Percentiles rank a stretch among this genome's conserved stretches.
Evolutionary conservation across 2,797 vertebrate genomes (phyloP).

Genomic region (Orientallactaga sibirica): DNA sequence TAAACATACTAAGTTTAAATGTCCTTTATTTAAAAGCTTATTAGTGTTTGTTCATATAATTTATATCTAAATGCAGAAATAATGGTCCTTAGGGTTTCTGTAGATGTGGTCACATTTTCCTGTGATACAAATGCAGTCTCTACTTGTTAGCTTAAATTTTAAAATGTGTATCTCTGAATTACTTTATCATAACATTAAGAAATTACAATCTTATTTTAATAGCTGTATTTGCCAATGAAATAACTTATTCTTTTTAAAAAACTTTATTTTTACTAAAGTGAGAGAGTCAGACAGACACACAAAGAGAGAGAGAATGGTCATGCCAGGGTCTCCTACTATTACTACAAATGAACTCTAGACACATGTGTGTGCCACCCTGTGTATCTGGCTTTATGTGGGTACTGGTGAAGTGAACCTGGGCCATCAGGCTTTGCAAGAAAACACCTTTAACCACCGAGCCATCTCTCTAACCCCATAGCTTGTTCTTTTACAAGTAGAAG

Average conservation of each 20-base stretch:
- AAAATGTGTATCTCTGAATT: conserved; percentile 37
- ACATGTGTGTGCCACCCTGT: no score
- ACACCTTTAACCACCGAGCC: no score
- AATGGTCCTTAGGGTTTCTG: background rate
- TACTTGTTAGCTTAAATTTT: conserved; percentile 29
- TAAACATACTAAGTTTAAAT: conserved; percentile 14
- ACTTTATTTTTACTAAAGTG: no score
- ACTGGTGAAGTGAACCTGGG: no score
- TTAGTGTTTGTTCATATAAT: conserved; percentile 19
- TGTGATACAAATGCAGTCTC: background rate
- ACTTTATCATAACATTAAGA: background rate
- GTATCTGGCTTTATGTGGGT: no score
- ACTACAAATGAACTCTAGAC: no score
- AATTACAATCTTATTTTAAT: conserved; percentile 57
- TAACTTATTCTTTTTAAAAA: no score
- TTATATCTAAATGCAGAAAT: conserved; percentile 6
- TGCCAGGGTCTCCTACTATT: no score
- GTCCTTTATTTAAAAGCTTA: conserved; percentile 11
- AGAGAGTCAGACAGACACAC: no score
- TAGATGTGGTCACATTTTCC: background rate
- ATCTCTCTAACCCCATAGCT: no score
- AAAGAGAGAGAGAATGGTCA: no score
- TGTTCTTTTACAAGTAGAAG: conserved; percentile 30
- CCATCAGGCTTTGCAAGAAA: no score
- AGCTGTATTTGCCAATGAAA: conserved; percentile 40